Evolutionary conservation across 2,113 vertebrate genomes (phyloP), one percentile per base, ranked within the genome.

Genomic region (Gadus chalcogrammus): DNA sequence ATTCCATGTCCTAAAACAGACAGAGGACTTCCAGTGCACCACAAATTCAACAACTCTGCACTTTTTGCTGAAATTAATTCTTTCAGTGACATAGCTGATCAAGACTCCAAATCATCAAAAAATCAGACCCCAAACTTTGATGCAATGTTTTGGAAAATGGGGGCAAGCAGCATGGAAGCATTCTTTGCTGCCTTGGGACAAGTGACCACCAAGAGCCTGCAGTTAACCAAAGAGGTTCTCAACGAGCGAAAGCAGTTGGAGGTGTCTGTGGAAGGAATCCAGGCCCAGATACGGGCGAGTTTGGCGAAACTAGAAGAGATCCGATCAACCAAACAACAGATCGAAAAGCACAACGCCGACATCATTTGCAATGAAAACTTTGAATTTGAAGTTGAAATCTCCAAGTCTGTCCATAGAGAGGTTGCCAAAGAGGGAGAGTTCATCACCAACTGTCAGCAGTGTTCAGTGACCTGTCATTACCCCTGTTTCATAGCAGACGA

Each of bases 361-460:
- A 64, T 73, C 38, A 5, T 3, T 38, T 64, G 28, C 31, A 64
- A 64, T 64, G 62, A 64, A 38, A 64, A 80, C 60, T 75, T 77
- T 75, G 61, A 69, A 67, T 71, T 82, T 48, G 78, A 85, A 24
- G 59, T 82, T 15, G 67, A 79, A 0, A 52, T 82, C 9, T 64
- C 4, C 15, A 74, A 79, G 9, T 56, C 80, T 6, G 35, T 82
- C 22, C 0, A 69, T 72, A 66, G 16, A 64, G 1, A 11, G 35
- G 67, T 81, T 53, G 69, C 69, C 24, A 75, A 67, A 15, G 68
- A 72, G 55, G 75, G 69, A 64, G 70, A 62, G 15, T 83, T 38
- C 67, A 72, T 83, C 0, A 88, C 82, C 28, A 88, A 88, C 79
- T 88, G 87, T 38, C 78, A 82, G 31, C 70, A 68, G 12, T 88